These are phyloP conservation scores for Pseudorhombus dupliciocellatus DNA, from an alignment of 2,113 vertebrate genomes.

Conservation along the genomic window DNA sequence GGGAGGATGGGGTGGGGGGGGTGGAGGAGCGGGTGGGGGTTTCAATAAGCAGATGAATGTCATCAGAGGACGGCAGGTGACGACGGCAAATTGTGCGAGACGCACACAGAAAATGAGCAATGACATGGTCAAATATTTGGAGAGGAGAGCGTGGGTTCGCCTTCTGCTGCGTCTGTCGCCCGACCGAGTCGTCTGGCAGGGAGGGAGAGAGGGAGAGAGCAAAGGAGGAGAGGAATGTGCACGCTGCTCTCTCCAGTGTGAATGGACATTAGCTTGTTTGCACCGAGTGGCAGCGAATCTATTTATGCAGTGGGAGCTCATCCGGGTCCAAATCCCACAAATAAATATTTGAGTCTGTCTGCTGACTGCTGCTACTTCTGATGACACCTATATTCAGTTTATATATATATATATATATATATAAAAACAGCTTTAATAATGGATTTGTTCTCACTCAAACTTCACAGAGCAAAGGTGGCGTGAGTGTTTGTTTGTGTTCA, in stretches of 20 bases:
- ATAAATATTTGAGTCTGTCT: constrained; percentile 49
- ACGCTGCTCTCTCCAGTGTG: background rate
- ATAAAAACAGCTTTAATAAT: constrained; percentile 13
- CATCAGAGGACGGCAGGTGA: constrained; percentile 9
- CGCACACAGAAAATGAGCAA: constrained; percentile 13
- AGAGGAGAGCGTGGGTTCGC: constrained; percentile 31
- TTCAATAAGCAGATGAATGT: constrained; percentile 17
- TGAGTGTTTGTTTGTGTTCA: background rate
- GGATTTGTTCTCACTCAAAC: constrained; percentile 10
- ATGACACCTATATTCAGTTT: background rate
- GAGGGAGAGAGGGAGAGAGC: background rate
- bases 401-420: too few relatives aligned
- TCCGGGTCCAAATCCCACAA: constrained; percentile 46
- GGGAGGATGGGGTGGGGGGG: background rate
- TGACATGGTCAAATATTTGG: constrained; percentile 39
- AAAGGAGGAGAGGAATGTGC: background rate
- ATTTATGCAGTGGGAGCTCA: constrained; percentile 53
- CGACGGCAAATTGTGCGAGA: constrained; percentile 16
- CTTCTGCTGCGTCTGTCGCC: constrained; percentile 32
- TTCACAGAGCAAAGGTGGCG: background rate
- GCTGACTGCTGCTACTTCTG: constrained; percentile 22
- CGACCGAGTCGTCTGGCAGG: constrained; percentile 6
- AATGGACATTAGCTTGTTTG: constrained; percentile 22
- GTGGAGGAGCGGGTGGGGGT: background rate
- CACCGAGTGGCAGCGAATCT: constrained; percentile 42